phyloP scores from a whole-genome alignment of 2,888 invertebrate species.

The Aphelenchoides bicaudatus region DNA sequence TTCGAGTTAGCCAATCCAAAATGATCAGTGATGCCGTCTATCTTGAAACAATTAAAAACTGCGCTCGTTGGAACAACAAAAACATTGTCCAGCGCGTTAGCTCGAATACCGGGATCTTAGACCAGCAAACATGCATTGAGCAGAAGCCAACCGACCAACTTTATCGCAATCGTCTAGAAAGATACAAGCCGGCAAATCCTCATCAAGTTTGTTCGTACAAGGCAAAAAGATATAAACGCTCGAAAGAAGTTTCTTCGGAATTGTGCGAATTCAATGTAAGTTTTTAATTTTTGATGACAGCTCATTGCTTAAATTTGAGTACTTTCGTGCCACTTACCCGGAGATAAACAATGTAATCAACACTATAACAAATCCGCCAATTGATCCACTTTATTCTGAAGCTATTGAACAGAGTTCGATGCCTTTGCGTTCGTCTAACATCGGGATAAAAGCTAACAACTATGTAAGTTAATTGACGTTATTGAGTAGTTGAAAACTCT shows the following conservation, averaged over 20 bases:
- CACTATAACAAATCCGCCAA: constrained; percentile 19
- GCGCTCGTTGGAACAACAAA: constrained; percentile 54
- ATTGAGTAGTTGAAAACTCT: background rate
- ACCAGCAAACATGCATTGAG: constrained; percentile 56
- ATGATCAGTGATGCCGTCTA: constrained; percentile 52
- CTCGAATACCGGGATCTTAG: constrained; percentile 38
- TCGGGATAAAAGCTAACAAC: constrained; percentile 3
- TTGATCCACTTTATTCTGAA: constrained; percentile 11
- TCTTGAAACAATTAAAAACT: constrained; percentile 55
- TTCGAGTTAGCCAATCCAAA: no score
- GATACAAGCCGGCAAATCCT: constrained; percentile 35
- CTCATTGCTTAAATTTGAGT: no score
- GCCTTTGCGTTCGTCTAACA: constrained; percentile 2
- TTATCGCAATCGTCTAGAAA: constrained; percentile 40
- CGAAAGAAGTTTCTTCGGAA: constrained; percentile 45
- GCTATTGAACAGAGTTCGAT: constrained; percentile 1
- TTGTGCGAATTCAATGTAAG: constrained; percentile 52
- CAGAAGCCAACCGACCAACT: constrained; percentile 47
- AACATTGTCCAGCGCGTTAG: constrained; percentile 41
- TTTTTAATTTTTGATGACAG: no score
- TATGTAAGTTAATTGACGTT: constrained; percentile 19
- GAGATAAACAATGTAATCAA: constrained; percentile 43
- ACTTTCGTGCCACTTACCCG: constrained; percentile 51
- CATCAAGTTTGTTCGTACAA: constrained; percentile 45
- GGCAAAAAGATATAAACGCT: constrained; percentile 48